Conservation (phyloP, 2,888 invertebrate species). For the Pyrrhosoma nymphula region DNA sequence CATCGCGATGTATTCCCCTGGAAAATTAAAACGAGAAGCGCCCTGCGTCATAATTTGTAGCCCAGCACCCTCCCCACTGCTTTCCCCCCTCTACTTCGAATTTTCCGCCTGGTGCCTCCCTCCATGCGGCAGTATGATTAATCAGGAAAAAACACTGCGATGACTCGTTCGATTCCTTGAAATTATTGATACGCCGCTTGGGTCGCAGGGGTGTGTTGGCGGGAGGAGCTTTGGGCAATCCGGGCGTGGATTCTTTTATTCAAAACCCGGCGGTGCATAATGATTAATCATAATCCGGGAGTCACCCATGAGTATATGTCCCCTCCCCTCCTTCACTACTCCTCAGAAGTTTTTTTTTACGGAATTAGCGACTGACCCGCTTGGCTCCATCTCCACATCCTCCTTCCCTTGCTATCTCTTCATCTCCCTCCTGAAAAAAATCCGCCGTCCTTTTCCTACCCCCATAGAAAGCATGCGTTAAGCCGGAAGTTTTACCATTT, state of each 20-base stretch:
- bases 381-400: neutral
- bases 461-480: neutral
- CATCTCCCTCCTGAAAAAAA: neutral
- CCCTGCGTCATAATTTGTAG: neutral
- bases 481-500: too few species aligned
- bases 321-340: neutral
- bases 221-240: neutral
- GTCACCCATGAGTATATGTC: neutral
- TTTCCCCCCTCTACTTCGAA: neutral
- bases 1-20: neutral
- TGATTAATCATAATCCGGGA: neutral
- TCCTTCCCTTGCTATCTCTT: neutral
- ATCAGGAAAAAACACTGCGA: neutral
- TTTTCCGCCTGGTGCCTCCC: neutral
- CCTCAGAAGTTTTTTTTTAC: neutral
- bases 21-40: neutral
- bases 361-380: slow-evolving; percentile 12
- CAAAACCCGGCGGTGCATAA: slow-evolving; percentile 9
- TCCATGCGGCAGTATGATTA: neutral
- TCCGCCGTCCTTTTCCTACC: neutral
- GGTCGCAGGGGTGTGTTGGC: neutral
- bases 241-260: neutral
- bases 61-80: too few species aligned
- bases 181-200: slow-evolving; percentile 6
- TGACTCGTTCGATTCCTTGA: neutral